These are phyloP conservation scores for Oedothorax gibbosus DNA, from an alignment of 1,140 invertebrate species.

Conservation along the genomic window DNA sequence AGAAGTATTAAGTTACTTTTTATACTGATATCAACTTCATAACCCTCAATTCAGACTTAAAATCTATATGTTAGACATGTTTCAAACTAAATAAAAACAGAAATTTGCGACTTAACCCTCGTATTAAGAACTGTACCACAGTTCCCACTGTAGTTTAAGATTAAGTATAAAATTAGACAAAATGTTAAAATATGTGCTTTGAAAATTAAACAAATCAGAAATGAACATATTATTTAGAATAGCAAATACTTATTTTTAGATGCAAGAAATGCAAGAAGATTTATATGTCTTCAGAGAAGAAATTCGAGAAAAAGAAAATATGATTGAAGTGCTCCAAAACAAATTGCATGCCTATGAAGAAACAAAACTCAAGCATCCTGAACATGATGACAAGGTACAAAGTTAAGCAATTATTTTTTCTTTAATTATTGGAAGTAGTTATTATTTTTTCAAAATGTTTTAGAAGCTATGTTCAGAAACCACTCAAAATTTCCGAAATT, in stretches of 20 bases:
- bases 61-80: no score
- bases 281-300: slow-evolving; percentile 18
- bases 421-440: no score
- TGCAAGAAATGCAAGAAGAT: not conserved
- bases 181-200: not conserved
- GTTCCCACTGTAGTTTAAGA: no score
- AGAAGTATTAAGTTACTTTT: no score
- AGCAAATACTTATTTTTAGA: not conserved
- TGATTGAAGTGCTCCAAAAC: slow-evolving; percentile 7
- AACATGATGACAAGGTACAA: not conserved
- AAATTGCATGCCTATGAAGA: not conserved
- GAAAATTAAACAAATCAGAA: not conserved
- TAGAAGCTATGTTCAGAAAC: not conserved
- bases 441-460: not conserved
- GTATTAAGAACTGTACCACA: no score
- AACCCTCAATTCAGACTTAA: no score
- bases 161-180: not conserved
- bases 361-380: not conserved
- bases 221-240: not conserved
- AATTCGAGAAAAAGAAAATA: slow-evolving; percentile 23
- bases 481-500: no score
- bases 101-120: no score
- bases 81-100: no score
- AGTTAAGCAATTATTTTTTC: no score
- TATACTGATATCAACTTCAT: no score